Evolutionary conservation across 2,113 vertebrate genomes (phyloP).

Genomic region (Ctenomys sociabilis): DNA sequence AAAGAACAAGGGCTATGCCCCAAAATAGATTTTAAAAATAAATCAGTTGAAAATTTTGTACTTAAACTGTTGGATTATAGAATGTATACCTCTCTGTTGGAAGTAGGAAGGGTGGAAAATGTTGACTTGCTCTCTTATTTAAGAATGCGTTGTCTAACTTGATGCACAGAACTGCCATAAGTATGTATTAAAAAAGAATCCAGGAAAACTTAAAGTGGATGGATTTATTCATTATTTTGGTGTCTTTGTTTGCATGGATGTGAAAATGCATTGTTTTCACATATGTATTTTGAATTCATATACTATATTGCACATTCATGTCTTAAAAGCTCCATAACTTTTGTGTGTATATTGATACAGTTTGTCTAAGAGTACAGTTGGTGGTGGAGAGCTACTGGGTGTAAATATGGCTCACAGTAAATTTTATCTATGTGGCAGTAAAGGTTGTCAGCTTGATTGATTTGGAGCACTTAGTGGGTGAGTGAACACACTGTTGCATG

Average conservation of each 20-base stretch:
- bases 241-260: background rate
- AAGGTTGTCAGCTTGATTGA: background rate
- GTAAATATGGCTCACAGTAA: background rate
- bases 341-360: background rate
- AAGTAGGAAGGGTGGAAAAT: background rate
- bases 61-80: conserved; percentile 1
- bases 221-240: conserved; percentile 11
- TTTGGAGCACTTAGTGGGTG: background rate
- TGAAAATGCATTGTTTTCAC: background rate
- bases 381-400: background rate
- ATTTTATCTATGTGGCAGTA: background rate
- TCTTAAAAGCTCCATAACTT: background rate
- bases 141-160: background rate
- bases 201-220: background rate
- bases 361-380: background rate
- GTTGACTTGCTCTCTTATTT: background rate
- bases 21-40: background rate
- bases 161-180: background rate
- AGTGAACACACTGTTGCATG: background rate
- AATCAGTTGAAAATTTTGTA: conserved; percentile 20
- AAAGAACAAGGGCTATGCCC: background rate
- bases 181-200: background rate
- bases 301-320: background rate
- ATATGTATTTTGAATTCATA: background rate
- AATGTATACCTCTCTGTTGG: background rate